Evolutionary conservation across 2,888 invertebrate species (phyloP), one percentile per base, ranked within the genome.

Genomic region (Erannis defoliaria): DNA sequence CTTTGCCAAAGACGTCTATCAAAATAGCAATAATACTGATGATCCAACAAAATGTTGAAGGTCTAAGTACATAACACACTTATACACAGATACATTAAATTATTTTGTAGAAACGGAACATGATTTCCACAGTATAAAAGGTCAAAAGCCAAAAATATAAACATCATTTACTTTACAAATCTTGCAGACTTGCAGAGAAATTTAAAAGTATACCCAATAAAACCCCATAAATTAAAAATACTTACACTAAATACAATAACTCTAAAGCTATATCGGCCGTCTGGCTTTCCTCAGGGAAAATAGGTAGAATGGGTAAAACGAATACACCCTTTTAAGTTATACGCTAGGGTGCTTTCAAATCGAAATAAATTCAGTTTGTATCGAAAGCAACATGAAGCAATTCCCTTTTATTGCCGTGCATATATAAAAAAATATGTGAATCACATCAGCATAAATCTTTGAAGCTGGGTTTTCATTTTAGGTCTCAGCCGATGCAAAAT

Each of bases 401-500:
- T 70, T 66, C 61, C 19, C 54, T 68, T 70, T 70, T 70, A 70
- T 70, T 67, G 64, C 65, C 58, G 67, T 63, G 64, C 64, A 64
- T 60, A 70, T 67, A 55, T 62, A 64, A 70, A n/a, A 69, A 67
- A 66, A 64, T 70, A 67, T 65, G 64, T 62, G 69, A 66, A 69
- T 66, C 61, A 62, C 59, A 64, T 57, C 40, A 45, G 40, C 57
- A 64, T 70, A 66, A 67, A 70, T 67, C 57, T 64, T 64, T 51
- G 33, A 67, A 54, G 29, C 40, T 40, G 48, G 26, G 31, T 55
- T 55, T 55, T 49, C 42, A 54, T 54, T 60, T 45, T 38, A 21
- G 26, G 26, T 26, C 5, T 8, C 8, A 8, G 5, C 8, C 4
- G 6, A 26, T 26, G 26, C 26, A 26, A 26, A 26, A 26, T 26